A percentile compares a stretch with the other conserved stretches of the same genome.
phyloP scores from a whole-genome alignment of 2,113 vertebrate genomes.

The Campylomormyrus numenius region DNA sequence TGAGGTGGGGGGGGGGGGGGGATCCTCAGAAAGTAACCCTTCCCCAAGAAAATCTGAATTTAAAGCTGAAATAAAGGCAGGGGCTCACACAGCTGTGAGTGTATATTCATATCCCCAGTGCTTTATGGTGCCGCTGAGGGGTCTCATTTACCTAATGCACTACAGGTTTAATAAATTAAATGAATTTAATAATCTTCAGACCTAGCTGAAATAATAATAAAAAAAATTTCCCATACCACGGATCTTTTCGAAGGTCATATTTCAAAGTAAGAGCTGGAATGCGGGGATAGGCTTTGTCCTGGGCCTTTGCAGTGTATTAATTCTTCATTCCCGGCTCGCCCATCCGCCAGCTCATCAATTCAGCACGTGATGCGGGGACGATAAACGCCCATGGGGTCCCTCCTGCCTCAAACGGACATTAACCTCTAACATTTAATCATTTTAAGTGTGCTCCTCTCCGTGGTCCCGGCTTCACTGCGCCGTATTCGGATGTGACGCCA shows the following conservation, averaged over 20 bases:
- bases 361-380: slow-evolving; percentile 24
- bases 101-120: slow-evolving; percentile 34
- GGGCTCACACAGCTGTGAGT: slow-evolving; percentile 30
- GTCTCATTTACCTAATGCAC: slow-evolving; percentile 54
- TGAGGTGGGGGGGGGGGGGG: background rate
- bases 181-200: slow-evolving; percentile 54
- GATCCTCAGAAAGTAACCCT: background rate
- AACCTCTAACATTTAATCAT: slow-evolving; percentile 20
- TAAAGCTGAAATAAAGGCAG: slow-evolving; percentile 41
- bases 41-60: slow-evolving; percentile 21
- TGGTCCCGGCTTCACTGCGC: too few relatives aligned
- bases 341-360: slow-evolving; percentile 44
- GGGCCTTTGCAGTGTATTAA: background rate
- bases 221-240: slow-evolving; percentile 36
- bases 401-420: slow-evolving; percentile 1
- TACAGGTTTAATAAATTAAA: slow-evolving; percentile 59
- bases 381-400: background rate
- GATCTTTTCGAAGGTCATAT: slow-evolving; percentile 38
- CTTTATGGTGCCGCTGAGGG: slow-evolving; percentile 42
- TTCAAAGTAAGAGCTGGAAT: slow-evolving; percentile 40
- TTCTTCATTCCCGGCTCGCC: slow-evolving; percentile 27
- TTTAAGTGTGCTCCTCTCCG: background rate
- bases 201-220: slow-evolving; percentile 35
- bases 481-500: too few relatives aligned
- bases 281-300: background rate